phyloP scores from a whole-genome alignment of 2,113 vertebrate species.

The Apodemus sylvaticus region DNA sequence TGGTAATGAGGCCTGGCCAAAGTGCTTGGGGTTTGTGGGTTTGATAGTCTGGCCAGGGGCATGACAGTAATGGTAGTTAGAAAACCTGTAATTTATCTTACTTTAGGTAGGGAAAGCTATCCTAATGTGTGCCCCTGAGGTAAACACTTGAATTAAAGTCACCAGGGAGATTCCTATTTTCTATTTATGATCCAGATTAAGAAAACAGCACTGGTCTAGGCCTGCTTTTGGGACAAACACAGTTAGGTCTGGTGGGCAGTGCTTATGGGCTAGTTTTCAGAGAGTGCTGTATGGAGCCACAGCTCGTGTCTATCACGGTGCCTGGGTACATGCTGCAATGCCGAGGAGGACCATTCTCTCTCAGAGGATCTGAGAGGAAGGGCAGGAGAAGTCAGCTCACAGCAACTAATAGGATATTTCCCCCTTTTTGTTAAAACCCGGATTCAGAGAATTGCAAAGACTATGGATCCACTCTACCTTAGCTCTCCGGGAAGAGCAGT shows the following conservation, averaged over 20 bases:
- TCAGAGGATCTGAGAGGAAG: background rate
- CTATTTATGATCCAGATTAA: background rate
- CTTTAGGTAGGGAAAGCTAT: background rate
- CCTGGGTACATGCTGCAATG: background rate
- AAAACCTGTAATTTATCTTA: background rate
- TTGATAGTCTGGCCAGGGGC: background rate
- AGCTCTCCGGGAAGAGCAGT: conserved; percentile 94
- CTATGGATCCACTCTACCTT: conserved; percentile 85
- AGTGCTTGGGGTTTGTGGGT: background rate
- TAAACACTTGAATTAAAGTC: background rate
- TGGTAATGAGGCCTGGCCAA: background rate
- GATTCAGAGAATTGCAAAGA: background rate
- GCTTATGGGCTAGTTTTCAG: background rate
- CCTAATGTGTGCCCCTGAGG: background rate
- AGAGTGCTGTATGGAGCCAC: background rate
- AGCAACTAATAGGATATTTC: background rate
- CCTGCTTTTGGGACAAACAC: background rate
- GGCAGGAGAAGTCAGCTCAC: background rate
- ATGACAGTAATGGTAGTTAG: background rate
- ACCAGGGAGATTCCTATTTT: background rate
- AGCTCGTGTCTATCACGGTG: background rate
- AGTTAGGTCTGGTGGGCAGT: background rate
- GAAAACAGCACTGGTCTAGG: background rate
- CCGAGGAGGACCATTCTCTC: background rate
- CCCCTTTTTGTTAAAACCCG: background rate